Conservation (phyloP, 2,797 vertebrate genomes). For the Cyclopterus lumpus region DNA sequence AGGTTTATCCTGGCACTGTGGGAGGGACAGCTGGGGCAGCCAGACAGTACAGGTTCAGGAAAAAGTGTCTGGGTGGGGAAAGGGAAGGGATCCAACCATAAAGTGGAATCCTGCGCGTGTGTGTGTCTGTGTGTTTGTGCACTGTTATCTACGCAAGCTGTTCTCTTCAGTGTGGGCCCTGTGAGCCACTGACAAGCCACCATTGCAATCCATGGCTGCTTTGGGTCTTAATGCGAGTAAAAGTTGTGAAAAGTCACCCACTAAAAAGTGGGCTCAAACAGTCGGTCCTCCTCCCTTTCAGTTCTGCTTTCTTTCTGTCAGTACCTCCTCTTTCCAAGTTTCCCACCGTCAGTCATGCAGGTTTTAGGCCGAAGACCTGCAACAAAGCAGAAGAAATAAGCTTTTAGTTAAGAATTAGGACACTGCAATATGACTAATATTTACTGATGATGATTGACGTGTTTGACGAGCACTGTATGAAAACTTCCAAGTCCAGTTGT, state of each 20-base stretch:
- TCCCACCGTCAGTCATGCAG: conserved; percentile 90
- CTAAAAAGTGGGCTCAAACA: conserved; percentile 21
- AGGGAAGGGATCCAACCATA: conserved; percentile 57
- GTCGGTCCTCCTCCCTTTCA: neutral
- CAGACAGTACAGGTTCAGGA: conserved; percentile 42
- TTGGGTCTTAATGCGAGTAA: conserved; percentile 8
- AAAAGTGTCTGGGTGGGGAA: conserved; percentile 21
- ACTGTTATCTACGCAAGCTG: conserved; percentile 16
- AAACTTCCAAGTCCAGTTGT: neutral
- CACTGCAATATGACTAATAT: neutral
- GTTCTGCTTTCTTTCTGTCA: conserved; percentile 54
- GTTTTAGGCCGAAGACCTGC: conserved; percentile 96
- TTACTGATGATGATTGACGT: neutral
- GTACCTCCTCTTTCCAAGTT: conserved; percentile 85
- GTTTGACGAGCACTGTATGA: too few relatives aligned
- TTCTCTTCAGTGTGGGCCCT: conserved; percentile 13
- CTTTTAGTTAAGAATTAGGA: neutral
- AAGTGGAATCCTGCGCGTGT: conserved; percentile 52
- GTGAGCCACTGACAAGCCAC: neutral
- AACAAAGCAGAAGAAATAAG: conserved; percentile 8
- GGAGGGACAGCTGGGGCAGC: conserved; percentile 28
- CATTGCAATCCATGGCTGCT: conserved; percentile 2
- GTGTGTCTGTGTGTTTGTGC: conserved; percentile 20
- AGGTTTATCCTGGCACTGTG: conserved; percentile 69
- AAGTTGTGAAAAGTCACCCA: conserved; percentile 21